Base-by-base conservation (phyloP, 2,113 vertebrate genomes). In the Sinosuthora webbiana region DNA sequence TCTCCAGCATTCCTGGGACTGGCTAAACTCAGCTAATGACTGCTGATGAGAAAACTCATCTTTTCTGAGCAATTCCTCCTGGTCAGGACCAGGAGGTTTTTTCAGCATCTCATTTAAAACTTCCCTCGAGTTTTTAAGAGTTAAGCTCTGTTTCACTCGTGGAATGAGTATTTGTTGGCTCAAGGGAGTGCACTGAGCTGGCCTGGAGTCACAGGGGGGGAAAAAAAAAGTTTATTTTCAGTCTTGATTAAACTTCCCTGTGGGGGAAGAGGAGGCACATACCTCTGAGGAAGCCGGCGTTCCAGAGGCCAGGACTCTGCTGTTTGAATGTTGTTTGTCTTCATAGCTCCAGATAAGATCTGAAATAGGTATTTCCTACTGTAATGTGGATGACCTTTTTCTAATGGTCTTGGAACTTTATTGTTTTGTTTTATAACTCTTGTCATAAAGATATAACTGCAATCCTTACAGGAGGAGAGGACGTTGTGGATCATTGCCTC, bases 391-490 rank as follows among this genome's bases (percentile, higher is more conserved):
- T 80, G 47, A 62, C 17, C 8, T 83, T 81, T 18, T 56, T 47
- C 28, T 81, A 22, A 41, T 35, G 25, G 45, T 20, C 37, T 50
- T 35, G 10, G 47, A 67, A 44, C 33, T 71, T 86, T 71, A 18
- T 41, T 89, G 49, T 27, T 35, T 56, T 74, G 60, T 50, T 75
- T 83, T 79, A 33, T 50, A 79, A 49, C 19, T 67, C 47, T 42
- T 42, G 23, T 53, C 87, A 55, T 74, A 60, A 94, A 93, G 81
- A 50, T 56, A 12, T 6, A 57, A n/a, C 60, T 25, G 25, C 3
- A 2, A 1, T 73, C 25, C 31, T 49, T 20, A 23, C 0, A 14
- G 0, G 41, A 42, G 56, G 69, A 83, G 33, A 59, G 45, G n/a
- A 41, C 4, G 19, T 84, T n/a, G 24, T 15, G 41, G 22, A 60